phyloP scores from a whole-genome alignment of 2,113 vertebrate species.

The Gallinago undulata region DNA sequence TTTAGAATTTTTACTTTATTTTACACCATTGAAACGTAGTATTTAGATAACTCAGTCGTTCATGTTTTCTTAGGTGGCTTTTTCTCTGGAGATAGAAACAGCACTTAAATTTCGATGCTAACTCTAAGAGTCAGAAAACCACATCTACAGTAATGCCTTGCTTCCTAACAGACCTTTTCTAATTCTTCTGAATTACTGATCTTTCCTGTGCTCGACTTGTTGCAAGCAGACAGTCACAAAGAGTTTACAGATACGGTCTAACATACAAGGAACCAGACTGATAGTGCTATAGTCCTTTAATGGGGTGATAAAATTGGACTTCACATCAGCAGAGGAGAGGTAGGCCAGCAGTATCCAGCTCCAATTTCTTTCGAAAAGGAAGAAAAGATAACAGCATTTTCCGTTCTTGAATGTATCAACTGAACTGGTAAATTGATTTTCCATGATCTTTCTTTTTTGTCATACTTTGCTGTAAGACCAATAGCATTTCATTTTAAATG shows the following conservation, averaged over 20 bases:
- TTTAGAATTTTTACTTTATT: neutral
- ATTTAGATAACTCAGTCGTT: neutral
- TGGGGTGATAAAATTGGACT: conserved; percentile 51
- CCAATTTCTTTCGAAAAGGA: conserved; percentile 2
- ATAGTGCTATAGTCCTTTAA: conserved; percentile 44
- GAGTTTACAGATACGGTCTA: conserved; percentile 12
- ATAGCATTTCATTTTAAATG: neutral
- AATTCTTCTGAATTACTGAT: conserved; percentile 41
- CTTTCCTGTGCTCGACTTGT: conserved; percentile 39
- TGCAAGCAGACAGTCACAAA: conserved; percentile 32
- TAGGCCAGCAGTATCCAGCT: conserved; percentile 43
- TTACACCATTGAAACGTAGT: neutral
- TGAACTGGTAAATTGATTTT: conserved; percentile 57
- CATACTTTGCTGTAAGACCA: neutral
- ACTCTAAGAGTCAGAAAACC: neutral
- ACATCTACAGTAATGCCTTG: conserved; percentile 13
- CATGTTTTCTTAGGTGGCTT: conserved; percentile 16
- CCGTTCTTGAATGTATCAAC: neutral
- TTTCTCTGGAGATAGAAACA: conserved; percentile 30
- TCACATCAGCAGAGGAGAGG: conserved; percentile 43
- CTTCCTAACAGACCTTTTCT: conserved; percentile 55
- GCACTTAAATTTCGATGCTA: neutral
- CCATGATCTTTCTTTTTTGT: neutral
- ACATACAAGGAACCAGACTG: conserved; percentile 42
- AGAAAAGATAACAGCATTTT: conserved; percentile 30